phyloP scores from a whole-genome alignment of 2,797 vertebrate genomes.

The Okamejei kenojei region DNA sequence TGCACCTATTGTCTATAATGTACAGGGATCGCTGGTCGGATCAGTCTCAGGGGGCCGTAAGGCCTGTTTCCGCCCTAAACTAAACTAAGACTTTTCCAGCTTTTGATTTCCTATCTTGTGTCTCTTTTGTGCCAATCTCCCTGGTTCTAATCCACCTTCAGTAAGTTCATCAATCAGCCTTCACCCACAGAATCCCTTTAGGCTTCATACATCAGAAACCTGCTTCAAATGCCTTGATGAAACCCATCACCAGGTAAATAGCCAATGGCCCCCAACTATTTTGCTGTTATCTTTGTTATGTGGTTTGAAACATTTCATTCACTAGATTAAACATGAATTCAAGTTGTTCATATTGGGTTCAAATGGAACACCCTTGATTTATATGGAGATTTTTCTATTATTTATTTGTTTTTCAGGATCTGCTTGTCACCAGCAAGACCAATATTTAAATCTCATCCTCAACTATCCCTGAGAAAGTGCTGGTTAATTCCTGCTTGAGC shows the following conservation, averaged over 20 bases:
- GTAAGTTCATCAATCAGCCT: not conserved
- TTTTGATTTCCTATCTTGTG: not conserved
- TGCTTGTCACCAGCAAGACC: too few relatives aligned
- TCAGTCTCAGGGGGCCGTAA: too few relatives aligned
- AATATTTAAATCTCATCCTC: too few relatives aligned
- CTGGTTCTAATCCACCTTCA: not conserved
- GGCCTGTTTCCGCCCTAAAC: too few relatives aligned
- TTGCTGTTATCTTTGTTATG: not conserved
- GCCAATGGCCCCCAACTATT: not conserved
- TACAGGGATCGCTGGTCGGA: too few relatives aligned
- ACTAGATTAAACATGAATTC: not conserved
- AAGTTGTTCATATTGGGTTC: not conserved
- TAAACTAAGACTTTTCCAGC: not conserved
- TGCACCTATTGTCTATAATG: too few relatives aligned
- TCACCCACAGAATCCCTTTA: not conserved
- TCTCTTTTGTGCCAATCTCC: not conserved
- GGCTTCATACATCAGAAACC: not conserved
- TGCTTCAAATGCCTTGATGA: not conserved
- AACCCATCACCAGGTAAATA: not conserved
- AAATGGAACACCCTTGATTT: not conserved
- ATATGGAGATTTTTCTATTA: too few relatives aligned
- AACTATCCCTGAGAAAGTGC: too few relatives aligned
- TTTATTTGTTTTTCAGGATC: too few relatives aligned
- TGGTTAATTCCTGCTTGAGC: too few relatives aligned
- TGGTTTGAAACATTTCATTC: not conserved